Base-by-base conservation (phyloP, 2,888 invertebrate genomes). In the Leucoptera coffeella region DNA sequence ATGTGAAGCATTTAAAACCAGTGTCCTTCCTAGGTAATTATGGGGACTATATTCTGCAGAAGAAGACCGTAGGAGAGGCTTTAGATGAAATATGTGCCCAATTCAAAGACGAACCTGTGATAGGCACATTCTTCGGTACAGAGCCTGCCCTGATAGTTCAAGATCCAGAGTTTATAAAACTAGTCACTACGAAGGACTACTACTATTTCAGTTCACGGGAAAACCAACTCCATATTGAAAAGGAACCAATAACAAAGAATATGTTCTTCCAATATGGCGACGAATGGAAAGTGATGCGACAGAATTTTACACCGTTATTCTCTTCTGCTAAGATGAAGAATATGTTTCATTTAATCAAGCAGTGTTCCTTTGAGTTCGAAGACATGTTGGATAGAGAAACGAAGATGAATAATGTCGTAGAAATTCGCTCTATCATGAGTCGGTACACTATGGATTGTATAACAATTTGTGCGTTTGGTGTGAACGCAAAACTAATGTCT, bases 281-380 rank as follows among this genome's bases (percentile, higher is more conserved):
- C 32, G 32, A 36, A 2, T 62, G 64, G 61, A 57, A 50, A 26
- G 45, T 56, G 1, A 21, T 51, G 2, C 38, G 64, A 1, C 61
- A 60, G 32, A 56, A 58, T 27, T 29, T 55, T 8, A 53, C 53
- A 0, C 55, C 55, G 1, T 27, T 61, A 0, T 65, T 61, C 34
- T 47, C 62, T 1, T 46, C 54, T 0, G 38, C 49, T 0, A 62
- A 60, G 34, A 55, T 61, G 45, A 60, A 48, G 31, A 54, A 44
- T 10, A 64, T 62, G 62, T 64, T 60, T 25, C 37, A 48, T 30
- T 32, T 60, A 7, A 47, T 61, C 4, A 41, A 45, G 25, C 42
- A 46, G 5, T 50, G 51, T 26, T 29, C 44, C 1, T 26, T 35
- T 5, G 34, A 32, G 0, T 45, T 56, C 3, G 56, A 60, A 21